Evolutionary conservation across 2,113 vertebrate genomes (phyloP).

Genomic region (Cranoglanis bouderius): DNA sequence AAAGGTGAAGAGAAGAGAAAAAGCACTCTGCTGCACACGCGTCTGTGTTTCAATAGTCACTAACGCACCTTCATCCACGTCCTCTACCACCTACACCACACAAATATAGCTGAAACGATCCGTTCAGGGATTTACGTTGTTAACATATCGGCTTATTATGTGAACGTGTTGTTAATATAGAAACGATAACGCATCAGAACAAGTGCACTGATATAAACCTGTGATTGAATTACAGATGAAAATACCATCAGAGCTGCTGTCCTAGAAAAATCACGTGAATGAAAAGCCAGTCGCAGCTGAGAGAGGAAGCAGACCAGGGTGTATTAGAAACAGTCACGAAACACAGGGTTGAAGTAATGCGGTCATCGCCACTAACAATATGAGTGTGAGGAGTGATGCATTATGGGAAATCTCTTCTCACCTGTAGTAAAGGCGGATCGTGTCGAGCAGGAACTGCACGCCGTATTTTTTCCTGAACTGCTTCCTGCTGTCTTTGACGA

Average conservation of each 20-base stretch:
- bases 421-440: conserved; percentile 91
- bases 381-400: not conserved
- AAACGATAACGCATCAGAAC: not conserved
- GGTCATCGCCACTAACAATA: not conserved
- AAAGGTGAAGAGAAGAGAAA: not conserved
- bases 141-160: too few species aligned
- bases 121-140: too few species aligned
- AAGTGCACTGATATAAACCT: too few species aligned
- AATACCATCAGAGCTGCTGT: too few species aligned
- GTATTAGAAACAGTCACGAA: not conserved
- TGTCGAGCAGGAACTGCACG: conserved; percentile 93
- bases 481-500: conserved; percentile 95
- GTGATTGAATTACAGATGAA: too few species aligned
- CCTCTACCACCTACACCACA: too few species aligned
- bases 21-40: not conserved
- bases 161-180: too few species aligned
- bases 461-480: conserved; percentile 93
- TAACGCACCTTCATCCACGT: too few species aligned
- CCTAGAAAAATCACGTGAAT: too few species aligned
- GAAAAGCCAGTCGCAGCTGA: not conserved
- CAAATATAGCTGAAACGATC: too few species aligned
- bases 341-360: not conserved
- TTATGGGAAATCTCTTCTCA: conserved; percentile 64
- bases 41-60: too few species aligned
- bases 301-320: not conserved